A percentile compares a stretch with the other conserved stretches of the same genome.
These are phyloP conservation scores for Tachuris rubrigastra DNA, from an alignment of 2,113 vertebrate species.

Conservation along the genomic window DNA sequence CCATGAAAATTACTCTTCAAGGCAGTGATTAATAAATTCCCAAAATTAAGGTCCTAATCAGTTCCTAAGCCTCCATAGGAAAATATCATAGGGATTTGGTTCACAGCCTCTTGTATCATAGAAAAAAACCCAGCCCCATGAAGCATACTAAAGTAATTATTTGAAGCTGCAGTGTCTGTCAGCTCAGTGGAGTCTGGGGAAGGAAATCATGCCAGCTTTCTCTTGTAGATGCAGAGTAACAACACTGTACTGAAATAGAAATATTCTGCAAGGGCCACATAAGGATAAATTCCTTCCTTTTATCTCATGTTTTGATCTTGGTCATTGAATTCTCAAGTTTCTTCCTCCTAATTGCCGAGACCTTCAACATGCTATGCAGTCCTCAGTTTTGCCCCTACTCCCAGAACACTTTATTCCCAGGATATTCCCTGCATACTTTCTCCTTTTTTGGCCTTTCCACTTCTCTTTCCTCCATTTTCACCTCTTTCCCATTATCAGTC, in stretches of 20 bases:
- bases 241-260: not conserved
- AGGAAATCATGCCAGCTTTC: not conserved
- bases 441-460: not conserved
- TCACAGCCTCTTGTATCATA: not conserved
- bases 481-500: not conserved
- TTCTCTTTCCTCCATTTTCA: not conserved
- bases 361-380: fast-evolving
- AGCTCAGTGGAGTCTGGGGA: not conserved
- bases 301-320: not conserved
- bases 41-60: not conserved
- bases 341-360: not conserved
- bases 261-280: not conserved
- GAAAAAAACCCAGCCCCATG: not conserved
- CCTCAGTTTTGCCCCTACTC: not conserved
- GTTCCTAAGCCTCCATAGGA: not conserved
- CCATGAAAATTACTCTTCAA: not conserved
- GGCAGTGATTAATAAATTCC: not conserved
- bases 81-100: not conserved
- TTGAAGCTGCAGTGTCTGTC: not conserved
- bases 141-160: not conserved
- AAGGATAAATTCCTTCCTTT: not conserved
- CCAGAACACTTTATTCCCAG: not conserved
- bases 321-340: not conserved
- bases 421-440: not conserved
- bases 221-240: not conserved